Evolutionary conservation across 1,140 invertebrate genomes (phyloP).

Genomic region (Orchesella cincta): DNA sequence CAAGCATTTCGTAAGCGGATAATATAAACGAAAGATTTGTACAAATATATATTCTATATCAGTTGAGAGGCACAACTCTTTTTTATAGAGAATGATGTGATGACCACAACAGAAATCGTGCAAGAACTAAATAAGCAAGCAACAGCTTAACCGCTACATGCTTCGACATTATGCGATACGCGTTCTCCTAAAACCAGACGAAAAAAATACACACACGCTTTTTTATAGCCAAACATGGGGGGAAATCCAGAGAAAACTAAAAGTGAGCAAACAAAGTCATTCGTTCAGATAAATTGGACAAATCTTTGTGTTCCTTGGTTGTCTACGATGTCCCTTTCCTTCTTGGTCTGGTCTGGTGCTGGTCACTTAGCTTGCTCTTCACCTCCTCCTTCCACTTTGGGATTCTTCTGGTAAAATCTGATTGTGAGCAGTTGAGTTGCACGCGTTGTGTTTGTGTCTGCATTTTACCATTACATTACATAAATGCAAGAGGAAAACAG

Average conservation of each 20-base stretch:
- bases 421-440: too few relatives aligned
- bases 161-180: too few relatives aligned
- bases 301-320: slow-evolving; percentile 15
- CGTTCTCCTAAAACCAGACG: not conserved
- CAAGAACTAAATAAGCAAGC: slow-evolving; percentile 10
- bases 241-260: slow-evolving; percentile 1
- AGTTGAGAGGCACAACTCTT: too few relatives aligned
- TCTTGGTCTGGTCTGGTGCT: not conserved
- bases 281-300: slow-evolving; percentile 30
- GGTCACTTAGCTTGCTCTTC: not conserved
- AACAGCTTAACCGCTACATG: too few relatives aligned
- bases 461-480: too few relatives aligned
- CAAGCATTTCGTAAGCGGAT: too few relatives aligned
- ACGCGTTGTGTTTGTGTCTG: too few relatives aligned
- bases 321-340: not conserved
- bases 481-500: too few relatives aligned
- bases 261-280: slow-evolving; percentile 29
- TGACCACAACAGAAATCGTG: not conserved
- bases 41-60: too few relatives aligned
- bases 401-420: too few relatives aligned
- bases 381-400: too few relatives aligned
- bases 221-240: not conserved
- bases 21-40: too few relatives aligned
- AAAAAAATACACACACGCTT: not conserved
- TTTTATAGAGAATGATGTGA: not conserved